Conservation (phyloP, 1,140 invertebrate species). For the Aphelenchoides fujianensis region DNA sequence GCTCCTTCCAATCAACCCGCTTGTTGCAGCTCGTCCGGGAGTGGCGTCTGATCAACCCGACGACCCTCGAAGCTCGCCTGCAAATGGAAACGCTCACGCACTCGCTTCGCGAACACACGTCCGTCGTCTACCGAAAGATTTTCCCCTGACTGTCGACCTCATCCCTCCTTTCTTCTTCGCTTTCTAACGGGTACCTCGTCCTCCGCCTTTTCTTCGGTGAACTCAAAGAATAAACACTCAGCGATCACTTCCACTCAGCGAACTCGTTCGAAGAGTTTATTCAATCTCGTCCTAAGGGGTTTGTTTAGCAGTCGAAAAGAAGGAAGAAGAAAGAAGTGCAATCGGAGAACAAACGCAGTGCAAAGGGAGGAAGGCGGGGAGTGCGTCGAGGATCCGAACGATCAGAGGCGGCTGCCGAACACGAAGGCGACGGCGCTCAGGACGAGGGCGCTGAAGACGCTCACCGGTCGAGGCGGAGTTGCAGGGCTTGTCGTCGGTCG, state of each 20-base stretch:
- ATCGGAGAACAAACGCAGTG: constrained; percentile 1
- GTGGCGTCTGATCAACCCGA: constrained; percentile 48
- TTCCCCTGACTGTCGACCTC: constrained; percentile 29
- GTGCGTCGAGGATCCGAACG: no score
- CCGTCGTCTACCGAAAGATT: constrained; percentile 55
- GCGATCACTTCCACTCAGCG: no score
- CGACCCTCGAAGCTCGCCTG: constrained; percentile 52
- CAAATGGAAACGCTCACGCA: constrained; percentile 58
- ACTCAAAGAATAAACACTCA: background rate
- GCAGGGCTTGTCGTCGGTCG: constrained; percentile 33
- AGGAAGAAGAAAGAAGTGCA: background rate
- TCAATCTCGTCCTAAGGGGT: constrained; percentile 4
- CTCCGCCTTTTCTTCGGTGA: background rate
- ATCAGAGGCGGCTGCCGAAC: background rate
- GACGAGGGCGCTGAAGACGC: constrained; percentile 7
- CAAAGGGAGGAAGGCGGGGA: background rate
- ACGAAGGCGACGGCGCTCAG: background rate
- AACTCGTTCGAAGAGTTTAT: no score
- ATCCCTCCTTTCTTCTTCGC: no score
- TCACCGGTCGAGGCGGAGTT: constrained; percentile 23
- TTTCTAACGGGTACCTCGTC: background rate
- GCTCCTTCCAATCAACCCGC: no score
- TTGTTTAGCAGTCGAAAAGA: constrained; percentile 1
- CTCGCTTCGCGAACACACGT: constrained; percentile 56
- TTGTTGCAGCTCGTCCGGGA: constrained; percentile 54